Evolutionary conservation across 2,888 invertebrate species (phyloP).

Genomic region (Vesta saturnalis): DNA sequence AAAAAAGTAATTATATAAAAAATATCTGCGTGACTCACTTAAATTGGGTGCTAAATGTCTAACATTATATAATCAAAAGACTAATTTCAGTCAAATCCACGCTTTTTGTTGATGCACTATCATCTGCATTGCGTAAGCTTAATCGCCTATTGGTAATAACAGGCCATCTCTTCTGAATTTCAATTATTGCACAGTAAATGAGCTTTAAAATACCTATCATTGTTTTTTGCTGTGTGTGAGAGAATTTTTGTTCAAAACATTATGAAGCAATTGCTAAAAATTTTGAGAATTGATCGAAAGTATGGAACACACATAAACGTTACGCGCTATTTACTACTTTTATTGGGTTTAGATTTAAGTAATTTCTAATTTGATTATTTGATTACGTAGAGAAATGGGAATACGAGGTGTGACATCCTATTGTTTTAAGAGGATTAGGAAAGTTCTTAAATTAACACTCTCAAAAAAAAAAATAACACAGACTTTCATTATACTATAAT

Average conservation of each 20-base stretch:
- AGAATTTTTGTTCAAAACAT: not conserved
- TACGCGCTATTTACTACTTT: too few relatives aligned
- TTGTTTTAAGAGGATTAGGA: not conserved
- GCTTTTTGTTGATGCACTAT: too few relatives aligned
- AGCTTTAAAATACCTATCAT: not conserved
- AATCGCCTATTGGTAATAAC: not conserved
- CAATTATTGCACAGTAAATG: not conserved
- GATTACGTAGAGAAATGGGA: not conserved
- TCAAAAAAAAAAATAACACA: not conserved
- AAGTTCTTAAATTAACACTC: not conserved
- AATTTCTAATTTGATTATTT: not conserved
- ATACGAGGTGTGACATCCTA: not conserved
- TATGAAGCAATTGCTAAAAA: not conserved
- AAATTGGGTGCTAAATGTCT: not conserved
- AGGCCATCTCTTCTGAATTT: not conserved
- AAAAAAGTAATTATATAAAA: not conserved
- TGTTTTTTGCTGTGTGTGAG: not conserved
- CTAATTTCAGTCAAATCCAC: too few relatives aligned
- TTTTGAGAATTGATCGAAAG: too few relatives aligned
- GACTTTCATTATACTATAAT: not conserved
- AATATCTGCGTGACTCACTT: not conserved
- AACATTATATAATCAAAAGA: not conserved
- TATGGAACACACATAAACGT: too few relatives aligned
- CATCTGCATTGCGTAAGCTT: not conserved
- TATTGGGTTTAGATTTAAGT: too few relatives aligned